Conservation (phyloP, 2,888 invertebrate species). For the Labia minor region DNA sequence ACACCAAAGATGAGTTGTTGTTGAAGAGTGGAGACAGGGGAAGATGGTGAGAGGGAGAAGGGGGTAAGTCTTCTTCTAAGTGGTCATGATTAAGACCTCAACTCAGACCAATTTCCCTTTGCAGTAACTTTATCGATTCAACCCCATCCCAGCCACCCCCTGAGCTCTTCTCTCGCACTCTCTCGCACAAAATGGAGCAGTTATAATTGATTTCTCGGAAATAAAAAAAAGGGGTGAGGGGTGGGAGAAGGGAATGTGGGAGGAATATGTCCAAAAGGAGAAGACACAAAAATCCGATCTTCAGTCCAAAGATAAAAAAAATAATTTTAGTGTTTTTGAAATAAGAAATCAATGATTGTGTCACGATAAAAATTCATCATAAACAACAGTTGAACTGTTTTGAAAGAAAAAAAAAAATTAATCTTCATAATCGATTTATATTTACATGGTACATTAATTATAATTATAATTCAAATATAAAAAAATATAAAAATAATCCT, state of each 20-base stretch:
- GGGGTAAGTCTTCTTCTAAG: constrained; percentile 7
- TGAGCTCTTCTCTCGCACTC: not conserved
- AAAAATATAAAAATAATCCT: no score
- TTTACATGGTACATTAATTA: no score
- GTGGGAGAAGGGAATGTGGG: no score
- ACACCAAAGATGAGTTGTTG: not conserved
- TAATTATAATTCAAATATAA: no score
- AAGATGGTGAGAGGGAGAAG: not conserved
- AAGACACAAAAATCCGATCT: no score
- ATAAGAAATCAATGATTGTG: not conserved
- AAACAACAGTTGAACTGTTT: not conserved
- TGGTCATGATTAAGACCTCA: constrained; percentile 13
- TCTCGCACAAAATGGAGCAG: not conserved
- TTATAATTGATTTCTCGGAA: constrained; percentile 13
- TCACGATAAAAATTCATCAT: not conserved
- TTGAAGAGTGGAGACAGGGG: not conserved
- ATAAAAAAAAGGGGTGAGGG: not conserved
- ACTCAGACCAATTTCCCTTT: constrained; percentile 2
- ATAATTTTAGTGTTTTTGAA: not conserved
- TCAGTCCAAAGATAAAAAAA: not conserved
- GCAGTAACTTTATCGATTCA: constrained; percentile 13
- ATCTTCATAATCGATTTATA: not conserved
- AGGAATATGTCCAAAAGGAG: no score
- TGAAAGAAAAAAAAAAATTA: not conserved
- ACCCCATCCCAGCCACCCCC: not conserved